These are phyloP conservation scores for Hippocampus comes DNA, from an alignment of 2,113 vertebrate species.

Conservation along the genomic window DNA sequence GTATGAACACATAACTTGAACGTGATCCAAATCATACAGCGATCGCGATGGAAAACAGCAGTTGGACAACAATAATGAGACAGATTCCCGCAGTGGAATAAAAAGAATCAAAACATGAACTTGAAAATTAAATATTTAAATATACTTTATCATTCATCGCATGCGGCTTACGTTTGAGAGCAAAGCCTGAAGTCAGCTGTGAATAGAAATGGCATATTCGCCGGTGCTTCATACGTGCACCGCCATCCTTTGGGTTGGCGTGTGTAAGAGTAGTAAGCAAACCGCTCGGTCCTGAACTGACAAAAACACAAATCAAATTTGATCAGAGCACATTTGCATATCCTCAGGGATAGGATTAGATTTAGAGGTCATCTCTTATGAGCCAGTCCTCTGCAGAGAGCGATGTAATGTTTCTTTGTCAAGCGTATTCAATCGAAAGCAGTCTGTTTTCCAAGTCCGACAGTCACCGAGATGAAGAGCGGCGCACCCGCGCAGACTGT, in stretches of 20 bases:
- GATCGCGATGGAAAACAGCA: no score
- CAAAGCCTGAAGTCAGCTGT: not conserved
- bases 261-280: constrained; percentile 51
- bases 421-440: constrained; percentile 61
- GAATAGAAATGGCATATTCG: constrained; percentile 12
- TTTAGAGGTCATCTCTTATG: constrained; percentile 71
- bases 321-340: constrained; percentile 70
- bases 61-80: no score
- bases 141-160: constrained; percentile 8
- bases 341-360: constrained; percentile 73
- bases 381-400: constrained; percentile 57
- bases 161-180: constrained; percentile 3
- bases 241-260: constrained; percentile 6
- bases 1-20: not conserved
- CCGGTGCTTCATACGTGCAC: constrained; percentile 5
- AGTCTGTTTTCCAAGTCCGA: constrained; percentile 46
- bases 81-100: no score
- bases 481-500: constrained; percentile 36
- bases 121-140: no score
- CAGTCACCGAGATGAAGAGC: constrained; percentile 37
- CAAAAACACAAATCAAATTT: constrained; percentile 70
- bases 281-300: constrained; percentile 60
- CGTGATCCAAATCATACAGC: not conserved
- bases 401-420: constrained; percentile 60
- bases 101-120: no score